Conservation (phyloP, 2,113 vertebrate genomes). For the Tyrannus savana region DNA sequence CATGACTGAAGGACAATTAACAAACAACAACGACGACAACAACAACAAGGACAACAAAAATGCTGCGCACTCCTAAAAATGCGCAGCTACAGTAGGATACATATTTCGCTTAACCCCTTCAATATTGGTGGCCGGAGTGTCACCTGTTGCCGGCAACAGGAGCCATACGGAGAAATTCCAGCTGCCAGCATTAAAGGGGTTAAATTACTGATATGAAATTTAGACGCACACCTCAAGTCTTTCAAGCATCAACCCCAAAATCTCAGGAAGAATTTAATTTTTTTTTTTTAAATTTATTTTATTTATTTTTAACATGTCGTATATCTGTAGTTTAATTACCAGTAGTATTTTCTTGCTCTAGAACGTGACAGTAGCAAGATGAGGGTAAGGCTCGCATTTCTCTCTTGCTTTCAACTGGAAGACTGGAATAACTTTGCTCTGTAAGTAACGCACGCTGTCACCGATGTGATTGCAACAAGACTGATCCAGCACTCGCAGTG, state of each 20-base stretch:
- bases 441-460: neutral
- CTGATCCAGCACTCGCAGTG: neutral
- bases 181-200: slow-evolving; percentile 41
- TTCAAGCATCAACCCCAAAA: slow-evolving; percentile 72
- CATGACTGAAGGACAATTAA: slow-evolving; percentile 45
- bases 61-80: slow-evolving; percentile 13
- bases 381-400: slow-evolving; percentile 51
- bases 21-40: slow-evolving; percentile 32
- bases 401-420: slow-evolving; percentile 62
- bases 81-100: slow-evolving; percentile 72
- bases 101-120: slow-evolving; percentile 40
- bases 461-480: neutral
- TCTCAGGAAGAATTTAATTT: slow-evolving; percentile 38
- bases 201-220: slow-evolving; percentile 29
- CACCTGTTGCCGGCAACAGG: slow-evolving; percentile 54
- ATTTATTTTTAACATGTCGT: slow-evolving; percentile 48
- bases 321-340: slow-evolving; percentile 62
- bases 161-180: slow-evolving; percentile 11
- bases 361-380: slow-evolving; percentile 66
- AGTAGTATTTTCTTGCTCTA: slow-evolving; percentile 77
- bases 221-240: slow-evolving; percentile 55
- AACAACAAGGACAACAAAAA: slow-evolving; percentile 42
- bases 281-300: neutral
- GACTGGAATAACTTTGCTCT: slow-evolving; percentile 56
- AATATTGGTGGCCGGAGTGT: neutral